Evolutionary conservation across 1,140 invertebrate genomes (phyloP).

Genomic region (Brachionus rubens): DNA sequence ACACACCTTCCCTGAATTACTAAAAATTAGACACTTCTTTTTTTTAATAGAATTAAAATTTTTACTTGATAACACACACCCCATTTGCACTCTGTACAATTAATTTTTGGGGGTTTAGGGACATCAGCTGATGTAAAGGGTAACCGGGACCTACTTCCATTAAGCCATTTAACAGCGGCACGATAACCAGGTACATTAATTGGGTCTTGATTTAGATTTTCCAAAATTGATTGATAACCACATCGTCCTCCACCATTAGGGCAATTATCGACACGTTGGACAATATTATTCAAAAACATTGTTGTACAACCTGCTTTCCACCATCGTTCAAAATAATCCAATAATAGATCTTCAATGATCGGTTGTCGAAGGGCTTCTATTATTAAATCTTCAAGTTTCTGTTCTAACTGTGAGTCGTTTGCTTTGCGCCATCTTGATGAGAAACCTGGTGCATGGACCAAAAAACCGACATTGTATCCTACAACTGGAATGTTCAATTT

Average conservation of each 20-base stretch:
- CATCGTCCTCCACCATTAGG: conserved; percentile 47
- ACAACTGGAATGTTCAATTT: conserved; percentile 2
- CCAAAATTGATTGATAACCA: conserved; percentile 51
- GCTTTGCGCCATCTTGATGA: background rate
- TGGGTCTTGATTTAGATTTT: conserved; percentile 51
- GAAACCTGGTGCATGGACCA: conserved; percentile 23
- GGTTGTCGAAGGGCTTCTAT: conserved; percentile 8
- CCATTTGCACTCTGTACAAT: conserved; percentile 17
- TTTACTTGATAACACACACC: conserved; percentile 9
- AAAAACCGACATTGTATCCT: conserved; percentile 34
- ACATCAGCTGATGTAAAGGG: conserved; percentile 35
- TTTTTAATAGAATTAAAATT: background rate
- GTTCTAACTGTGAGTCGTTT: background rate
- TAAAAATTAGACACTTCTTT: no score
- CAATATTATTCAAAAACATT: conserved; percentile 31
- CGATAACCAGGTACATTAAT: conserved; percentile 50
- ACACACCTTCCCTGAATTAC: background rate
- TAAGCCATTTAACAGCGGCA: conserved; percentile 49
- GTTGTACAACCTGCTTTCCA: background rate
- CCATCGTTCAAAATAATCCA: conserved; percentile 26
- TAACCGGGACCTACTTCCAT: background rate
- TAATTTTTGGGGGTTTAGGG: background rate
- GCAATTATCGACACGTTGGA: background rate
- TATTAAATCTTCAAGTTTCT: conserved; percentile 18
- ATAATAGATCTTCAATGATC: conserved; percentile 2